phyloP scores from a whole-genome alignment of 2,113 vertebrate species.

The Callipepla squamata region DNA sequence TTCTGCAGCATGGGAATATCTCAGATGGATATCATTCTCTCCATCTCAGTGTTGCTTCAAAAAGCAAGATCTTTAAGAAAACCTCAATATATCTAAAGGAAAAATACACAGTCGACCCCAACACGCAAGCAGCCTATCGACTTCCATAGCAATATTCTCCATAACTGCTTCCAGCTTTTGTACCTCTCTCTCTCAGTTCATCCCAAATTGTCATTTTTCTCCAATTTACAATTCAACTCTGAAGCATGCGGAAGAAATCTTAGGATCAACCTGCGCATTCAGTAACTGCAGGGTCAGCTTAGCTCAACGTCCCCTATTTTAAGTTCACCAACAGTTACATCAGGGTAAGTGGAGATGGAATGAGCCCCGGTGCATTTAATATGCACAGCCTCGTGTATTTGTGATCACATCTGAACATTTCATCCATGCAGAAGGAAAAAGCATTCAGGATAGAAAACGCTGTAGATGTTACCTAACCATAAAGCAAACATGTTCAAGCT shows the following conservation, averaged over 20 bases:
- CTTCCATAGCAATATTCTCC: background rate
- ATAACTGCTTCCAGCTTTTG: background rate
- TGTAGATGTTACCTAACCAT: conserved; percentile 15
- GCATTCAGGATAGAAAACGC: background rate
- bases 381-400: background rate
- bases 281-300: background rate
- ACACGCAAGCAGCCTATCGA: background rate
- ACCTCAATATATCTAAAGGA: background rate
- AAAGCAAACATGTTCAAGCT: background rate
- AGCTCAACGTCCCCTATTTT: background rate
- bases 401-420: background rate
- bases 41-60: background rate
- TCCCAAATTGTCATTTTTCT: background rate
- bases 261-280: background rate
- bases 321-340: background rate
- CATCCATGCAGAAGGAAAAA: conserved; percentile 23
- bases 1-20: background rate
- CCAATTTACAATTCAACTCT: background rate
- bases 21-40: background rate
- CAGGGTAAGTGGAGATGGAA: background rate
- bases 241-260: background rate
- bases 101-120: background rate
- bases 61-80: background rate
- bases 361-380: background rate
- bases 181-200: background rate